phyloP scores from a whole-genome alignment of 92 coral and sea anemone genomes.

The Bergia puertoricense region DNA sequence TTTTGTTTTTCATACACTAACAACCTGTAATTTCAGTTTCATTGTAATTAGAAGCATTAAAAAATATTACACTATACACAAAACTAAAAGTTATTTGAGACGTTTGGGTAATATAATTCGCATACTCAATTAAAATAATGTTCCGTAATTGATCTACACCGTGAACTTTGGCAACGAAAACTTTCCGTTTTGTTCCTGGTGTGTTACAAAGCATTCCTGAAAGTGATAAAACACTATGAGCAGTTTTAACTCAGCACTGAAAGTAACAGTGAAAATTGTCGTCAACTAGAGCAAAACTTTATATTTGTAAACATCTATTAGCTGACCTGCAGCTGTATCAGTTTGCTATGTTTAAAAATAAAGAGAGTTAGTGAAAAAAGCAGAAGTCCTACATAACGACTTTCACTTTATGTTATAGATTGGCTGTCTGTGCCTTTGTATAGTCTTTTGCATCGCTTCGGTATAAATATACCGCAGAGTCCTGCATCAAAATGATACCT shows the following conservation, averaged over 20 bases:
- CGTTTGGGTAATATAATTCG: not conserved
- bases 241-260: not conserved
- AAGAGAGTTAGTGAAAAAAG: not conserved
- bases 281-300: not conserved
- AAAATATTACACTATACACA: no score
- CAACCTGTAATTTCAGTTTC: not conserved
- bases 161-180: not conserved
- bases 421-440: not conserved
- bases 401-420: not conserved
- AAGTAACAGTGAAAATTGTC: not conserved
- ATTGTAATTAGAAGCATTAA: no score
- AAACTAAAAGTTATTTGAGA: not conserved
- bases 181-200: not conserved
- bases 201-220: not conserved
- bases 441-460: no score
- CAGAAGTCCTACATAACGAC: not conserved
- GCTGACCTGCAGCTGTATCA: conserved; percentile 1
- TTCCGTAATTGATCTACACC: not conserved
- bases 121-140: not conserved
- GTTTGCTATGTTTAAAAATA: not conserved
- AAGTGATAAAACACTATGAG: not conserved
- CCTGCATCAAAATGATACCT: not conserved
- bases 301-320: not conserved
- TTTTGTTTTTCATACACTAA: not conserved
- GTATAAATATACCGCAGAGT: not conserved